Evolutionary conservation across 2,888 invertebrate genomes (phyloP).

Genomic region (Scaptomyza tumidula): DNA sequence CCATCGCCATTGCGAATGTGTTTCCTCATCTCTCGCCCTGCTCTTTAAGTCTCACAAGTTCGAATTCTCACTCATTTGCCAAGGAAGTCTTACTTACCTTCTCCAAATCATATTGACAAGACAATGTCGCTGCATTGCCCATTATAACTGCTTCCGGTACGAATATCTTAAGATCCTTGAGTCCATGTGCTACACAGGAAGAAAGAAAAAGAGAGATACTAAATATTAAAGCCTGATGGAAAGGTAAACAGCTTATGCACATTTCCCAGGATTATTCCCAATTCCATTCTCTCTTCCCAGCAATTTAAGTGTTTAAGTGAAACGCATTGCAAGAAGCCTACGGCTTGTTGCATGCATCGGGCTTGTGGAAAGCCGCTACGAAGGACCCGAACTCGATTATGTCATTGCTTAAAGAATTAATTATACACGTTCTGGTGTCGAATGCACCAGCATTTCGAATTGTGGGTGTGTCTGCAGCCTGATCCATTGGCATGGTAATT

Average conservation of each 20-base stretch:
- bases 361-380: slow-evolving; percentile 7
- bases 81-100: slow-evolving; percentile 80
- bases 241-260: slow-evolving; percentile 41
- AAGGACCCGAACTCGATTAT: slow-evolving; percentile 64
- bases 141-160: slow-evolving; percentile 85
- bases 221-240: slow-evolving; percentile 30
- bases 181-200: slow-evolving; percentile 80
- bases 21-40: not conserved
- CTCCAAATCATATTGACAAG: slow-evolving; percentile 85
- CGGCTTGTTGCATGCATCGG: slow-evolving; percentile 8
- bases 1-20: slow-evolving; percentile 51
- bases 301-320: slow-evolving; percentile 34
- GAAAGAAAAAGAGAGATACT: slow-evolving; percentile 6
- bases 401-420: slow-evolving; percentile 56
- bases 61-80: slow-evolving; percentile 11
- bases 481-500: slow-evolving; percentile 69
- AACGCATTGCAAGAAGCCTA: slow-evolving; percentile 22
- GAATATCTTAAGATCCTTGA: slow-evolving; percentile 85
- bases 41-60: not conserved
- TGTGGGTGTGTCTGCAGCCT: slow-evolving; percentile 40
- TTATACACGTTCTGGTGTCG: slow-evolving; percentile 46
- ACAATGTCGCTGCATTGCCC: slow-evolving; percentile 84
- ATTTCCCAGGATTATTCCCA: not conserved
- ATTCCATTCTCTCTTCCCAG: not conserved
- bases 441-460: slow-evolving; percentile 12